A percentile compares a stretch with the other conserved stretches of the same genome.
Conservation (phyloP, 2,113 vertebrate species). For the Micronycteris hirsuta region DNA sequence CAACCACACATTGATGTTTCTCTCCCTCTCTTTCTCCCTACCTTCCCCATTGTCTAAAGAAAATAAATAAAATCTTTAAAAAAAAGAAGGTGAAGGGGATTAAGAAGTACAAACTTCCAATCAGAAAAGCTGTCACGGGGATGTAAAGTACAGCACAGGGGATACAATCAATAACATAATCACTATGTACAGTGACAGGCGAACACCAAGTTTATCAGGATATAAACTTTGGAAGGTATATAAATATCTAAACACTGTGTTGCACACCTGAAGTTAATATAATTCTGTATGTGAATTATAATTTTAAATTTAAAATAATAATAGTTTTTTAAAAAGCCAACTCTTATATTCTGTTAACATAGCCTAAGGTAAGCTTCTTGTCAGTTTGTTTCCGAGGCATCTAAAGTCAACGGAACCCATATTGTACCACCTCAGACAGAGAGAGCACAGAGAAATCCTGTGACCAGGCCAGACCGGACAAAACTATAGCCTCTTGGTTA, state of each 20-base stretch:
- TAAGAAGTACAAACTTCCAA: not conserved
- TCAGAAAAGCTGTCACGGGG: not conserved
- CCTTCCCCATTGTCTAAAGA: too few relatives aligned
- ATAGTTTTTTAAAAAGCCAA: not conserved
- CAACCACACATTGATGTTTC: too few relatives aligned
- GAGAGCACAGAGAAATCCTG: not conserved
- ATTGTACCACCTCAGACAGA: not conserved
- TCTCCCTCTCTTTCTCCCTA: too few relatives aligned
- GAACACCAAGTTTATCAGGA: not conserved
- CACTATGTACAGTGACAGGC: not conserved
- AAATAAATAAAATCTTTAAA: too few relatives aligned
- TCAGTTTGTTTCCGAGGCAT: not conserved
- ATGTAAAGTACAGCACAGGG: not conserved
- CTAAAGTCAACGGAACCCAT: not conserved
- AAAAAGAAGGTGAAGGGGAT: too few relatives aligned
- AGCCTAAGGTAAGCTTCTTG: not conserved
- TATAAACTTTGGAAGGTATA: not conserved
- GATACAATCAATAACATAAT: not conserved
- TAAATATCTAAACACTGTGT: not conserved
- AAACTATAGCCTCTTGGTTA: not conserved
- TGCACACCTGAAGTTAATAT: not conserved
- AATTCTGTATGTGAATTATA: not conserved
- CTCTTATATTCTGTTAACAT: not conserved
- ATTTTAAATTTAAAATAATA: not conserved
- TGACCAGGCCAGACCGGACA: not conserved